These are phyloP conservation scores for Chorisops tibialis DNA, from an alignment of 2,888 invertebrate species.

Conservation along the genomic window DNA sequence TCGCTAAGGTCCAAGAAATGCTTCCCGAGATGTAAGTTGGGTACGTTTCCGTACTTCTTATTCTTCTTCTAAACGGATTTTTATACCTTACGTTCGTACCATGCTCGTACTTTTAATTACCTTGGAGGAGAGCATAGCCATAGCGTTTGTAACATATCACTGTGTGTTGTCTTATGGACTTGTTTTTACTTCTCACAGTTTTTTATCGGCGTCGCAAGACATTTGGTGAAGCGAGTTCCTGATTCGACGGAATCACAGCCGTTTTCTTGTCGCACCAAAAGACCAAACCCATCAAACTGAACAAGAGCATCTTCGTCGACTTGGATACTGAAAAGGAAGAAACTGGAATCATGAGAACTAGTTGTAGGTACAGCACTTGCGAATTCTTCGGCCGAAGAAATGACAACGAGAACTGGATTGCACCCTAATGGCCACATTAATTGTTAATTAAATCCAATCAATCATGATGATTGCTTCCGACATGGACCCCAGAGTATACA, in stretches of 20 bases:
- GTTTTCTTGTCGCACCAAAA: slow-evolving; percentile 2
- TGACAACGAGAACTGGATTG: slow-evolving; percentile 22
- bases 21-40: no score
- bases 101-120: no score
- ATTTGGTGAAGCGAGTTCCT: slow-evolving; percentile 11
- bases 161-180: slow-evolving; percentile 1
- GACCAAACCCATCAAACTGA: slow-evolving; percentile 19
- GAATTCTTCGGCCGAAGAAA: neutral
- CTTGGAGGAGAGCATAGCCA: no score
- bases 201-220: neutral
- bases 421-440: slow-evolving; percentile 31
- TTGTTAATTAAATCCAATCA: slow-evolving; percentile 33
- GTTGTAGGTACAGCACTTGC: slow-evolving; percentile 16
- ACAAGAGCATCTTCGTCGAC: neutral
- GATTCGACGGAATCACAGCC: slow-evolving; percentile 2
- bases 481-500: slow-evolving; percentile 8
- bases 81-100: no score
- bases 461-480: slow-evolving; percentile 25
- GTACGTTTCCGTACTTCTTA: no score
- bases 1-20: no score
- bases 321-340: slow-evolving; percentile 7
- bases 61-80: no score
- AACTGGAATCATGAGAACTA: slow-evolving; percentile 32
- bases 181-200: slow-evolving; percentile 10
- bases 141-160: no score